phyloP scores from a whole-genome alignment of 64 coral and sea anemone genomes.

The Porites australiensis region DNA sequence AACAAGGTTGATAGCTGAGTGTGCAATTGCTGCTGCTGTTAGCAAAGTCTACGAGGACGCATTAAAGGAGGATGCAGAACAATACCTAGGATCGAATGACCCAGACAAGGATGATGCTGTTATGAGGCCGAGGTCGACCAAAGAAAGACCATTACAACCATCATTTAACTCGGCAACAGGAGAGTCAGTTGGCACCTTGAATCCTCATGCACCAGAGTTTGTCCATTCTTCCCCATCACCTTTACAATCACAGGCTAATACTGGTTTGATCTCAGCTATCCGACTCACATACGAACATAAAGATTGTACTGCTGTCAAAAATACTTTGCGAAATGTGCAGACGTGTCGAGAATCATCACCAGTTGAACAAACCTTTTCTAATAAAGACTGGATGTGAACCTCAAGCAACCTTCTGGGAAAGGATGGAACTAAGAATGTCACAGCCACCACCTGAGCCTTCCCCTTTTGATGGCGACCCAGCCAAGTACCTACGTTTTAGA shows the following conservation, averaged over 20 bases:
- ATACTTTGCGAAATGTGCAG: neutral
- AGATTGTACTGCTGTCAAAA: neutral
- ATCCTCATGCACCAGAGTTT: neutral
- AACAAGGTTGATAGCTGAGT: neutral
- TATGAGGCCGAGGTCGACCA: no score
- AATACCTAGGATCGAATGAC: no score
- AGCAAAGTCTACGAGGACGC: neutral
- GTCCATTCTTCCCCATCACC: neutral
- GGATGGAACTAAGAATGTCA: constrained; percentile 64
- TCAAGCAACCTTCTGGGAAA: constrained; percentile 5
- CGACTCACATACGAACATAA: no score
- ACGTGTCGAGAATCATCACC: neutral
- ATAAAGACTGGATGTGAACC: neutral
- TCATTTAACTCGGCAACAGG: no score
- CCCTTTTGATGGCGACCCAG: constrained; percentile 45
- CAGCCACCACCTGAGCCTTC: constrained; percentile 49
- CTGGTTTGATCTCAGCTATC: no score
- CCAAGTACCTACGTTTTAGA: constrained; percentile 42
- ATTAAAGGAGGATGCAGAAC: no score
- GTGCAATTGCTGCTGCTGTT: neutral
- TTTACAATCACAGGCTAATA: no score
- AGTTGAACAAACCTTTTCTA: neutral
- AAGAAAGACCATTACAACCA: no score
- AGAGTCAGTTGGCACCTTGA: no score
- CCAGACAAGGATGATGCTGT: no score